phyloP scores from a whole-genome alignment of 2,888 invertebrate species.

The Dasysyrphus albostriatus region DNA sequence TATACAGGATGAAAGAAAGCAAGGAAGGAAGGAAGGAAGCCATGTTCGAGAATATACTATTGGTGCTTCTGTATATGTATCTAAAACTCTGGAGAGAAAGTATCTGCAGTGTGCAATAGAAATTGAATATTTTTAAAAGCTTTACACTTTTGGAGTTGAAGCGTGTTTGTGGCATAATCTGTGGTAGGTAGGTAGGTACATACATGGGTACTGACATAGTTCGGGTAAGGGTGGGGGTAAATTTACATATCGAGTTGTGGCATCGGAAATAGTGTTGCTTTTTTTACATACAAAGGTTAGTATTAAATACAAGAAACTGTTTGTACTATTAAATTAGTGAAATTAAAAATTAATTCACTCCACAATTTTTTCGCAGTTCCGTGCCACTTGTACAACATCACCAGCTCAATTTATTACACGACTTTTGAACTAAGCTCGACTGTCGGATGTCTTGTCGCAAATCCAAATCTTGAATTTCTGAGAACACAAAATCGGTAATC shows the following conservation, averaged over 20 bases:
- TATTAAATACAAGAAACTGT: not conserved
- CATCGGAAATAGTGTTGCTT: not conserved
- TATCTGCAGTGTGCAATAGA: conserved; percentile 39
- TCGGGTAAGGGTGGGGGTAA: not conserved
- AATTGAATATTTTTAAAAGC: conserved; percentile 50
- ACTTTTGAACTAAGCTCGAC: too few species aligned
- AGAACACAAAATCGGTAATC: too few species aligned
- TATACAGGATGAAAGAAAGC: conserved; percentile 14
- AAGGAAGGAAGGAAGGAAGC: conserved; percentile 35
- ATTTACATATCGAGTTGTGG: conserved; percentile 1
- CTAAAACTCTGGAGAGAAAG: not conserved
- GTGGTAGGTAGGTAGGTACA: conserved; percentile 33
- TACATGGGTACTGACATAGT: not conserved
- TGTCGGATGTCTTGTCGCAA: too few species aligned
- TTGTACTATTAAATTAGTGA: not conserved
- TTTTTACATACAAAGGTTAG: too few species aligned
- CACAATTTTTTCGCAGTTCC: too few species aligned
- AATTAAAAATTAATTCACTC: too few species aligned
- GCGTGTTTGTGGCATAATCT: conserved; percentile 60
- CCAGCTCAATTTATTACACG: too few species aligned
- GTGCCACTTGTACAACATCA: too few species aligned
- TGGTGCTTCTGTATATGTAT: conserved; percentile 12
- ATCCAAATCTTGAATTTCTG: too few species aligned
- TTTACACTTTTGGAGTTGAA: conserved; percentile 24
- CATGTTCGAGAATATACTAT: conserved; percentile 1